These are phyloP conservation scores for Eupsilia transversa DNA, from an alignment of 2,888 invertebrate genomes.

Conservation along the genomic window DNA sequence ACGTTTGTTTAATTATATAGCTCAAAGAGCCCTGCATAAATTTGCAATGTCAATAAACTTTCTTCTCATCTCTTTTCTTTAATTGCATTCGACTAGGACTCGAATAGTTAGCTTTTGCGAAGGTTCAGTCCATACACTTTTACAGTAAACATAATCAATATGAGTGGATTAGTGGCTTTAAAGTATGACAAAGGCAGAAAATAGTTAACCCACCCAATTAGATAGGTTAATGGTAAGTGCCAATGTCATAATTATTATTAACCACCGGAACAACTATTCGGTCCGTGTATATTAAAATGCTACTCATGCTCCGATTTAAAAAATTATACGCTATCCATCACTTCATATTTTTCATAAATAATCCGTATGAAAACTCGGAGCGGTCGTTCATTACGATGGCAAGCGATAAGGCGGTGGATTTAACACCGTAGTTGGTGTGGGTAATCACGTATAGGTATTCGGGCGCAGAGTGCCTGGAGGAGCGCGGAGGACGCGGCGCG, in stretches of 20 bases:
- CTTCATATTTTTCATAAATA: constrained; percentile 70
- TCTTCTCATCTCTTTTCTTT: constrained; percentile 35
- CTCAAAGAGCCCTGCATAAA: constrained; percentile 37
- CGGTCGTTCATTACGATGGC: constrained; percentile 78
- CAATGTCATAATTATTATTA: constrained; percentile 35
- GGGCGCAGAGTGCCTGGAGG: constrained; percentile 67
- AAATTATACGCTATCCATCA: constrained; percentile 68
- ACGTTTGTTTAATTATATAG: constrained; percentile 68
- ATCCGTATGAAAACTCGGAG: constrained; percentile 72
- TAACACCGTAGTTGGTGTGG: constrained; percentile 73
- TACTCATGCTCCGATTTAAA: constrained; percentile 44
- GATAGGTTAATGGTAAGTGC: constrained; percentile 17
- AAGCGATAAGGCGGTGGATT: constrained; percentile 79
- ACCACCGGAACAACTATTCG: constrained; percentile 42
- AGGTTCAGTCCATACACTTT: not conserved
- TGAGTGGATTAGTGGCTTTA: not conserved
- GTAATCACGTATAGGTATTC: constrained; percentile 69
- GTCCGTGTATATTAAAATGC: constrained; percentile 37
- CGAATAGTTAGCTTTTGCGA: not conserved
- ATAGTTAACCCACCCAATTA: constrained; percentile 19
- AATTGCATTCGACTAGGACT: not conserved
- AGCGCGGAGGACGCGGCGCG: constrained; percentile 62
- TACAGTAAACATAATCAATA: not conserved
- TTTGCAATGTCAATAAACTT: constrained; percentile 52
- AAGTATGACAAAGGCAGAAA: not conserved